phyloP scores from a whole-genome alignment of 2,113 vertebrate genomes.

The Choloepus hoffmanni region DNA sequence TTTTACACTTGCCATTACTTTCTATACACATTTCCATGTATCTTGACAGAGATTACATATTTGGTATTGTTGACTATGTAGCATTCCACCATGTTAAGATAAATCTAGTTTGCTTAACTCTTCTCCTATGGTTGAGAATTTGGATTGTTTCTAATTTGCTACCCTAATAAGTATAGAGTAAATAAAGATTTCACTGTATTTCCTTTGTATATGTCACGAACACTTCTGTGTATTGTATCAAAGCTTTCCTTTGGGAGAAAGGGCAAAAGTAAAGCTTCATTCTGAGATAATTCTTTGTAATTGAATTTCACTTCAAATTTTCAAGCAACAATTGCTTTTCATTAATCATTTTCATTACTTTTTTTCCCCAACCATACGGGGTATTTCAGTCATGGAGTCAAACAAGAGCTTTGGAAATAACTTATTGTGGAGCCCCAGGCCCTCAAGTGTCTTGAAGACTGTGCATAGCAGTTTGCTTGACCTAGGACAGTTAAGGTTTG shows the following conservation, averaged over 20 bases:
- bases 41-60: too few relatives aligned
- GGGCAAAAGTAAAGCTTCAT: slow-evolving; percentile 2
- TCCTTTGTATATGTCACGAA: not conserved
- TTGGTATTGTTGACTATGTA: not conserved
- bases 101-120: not conserved
- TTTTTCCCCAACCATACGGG: not conserved
- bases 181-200: not conserved
- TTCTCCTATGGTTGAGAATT: not conserved
- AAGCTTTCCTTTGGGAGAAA: not conserved
- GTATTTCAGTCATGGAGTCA: not conserved
- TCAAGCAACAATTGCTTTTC: not conserved
- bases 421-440: not conserved
- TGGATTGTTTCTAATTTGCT: slow-evolving; percentile 6
- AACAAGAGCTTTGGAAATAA: slow-evolving; percentile 39
- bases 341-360: not conserved
- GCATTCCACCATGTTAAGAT: not conserved
- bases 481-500: too few relatives aligned
- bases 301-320: slow-evolving; percentile 36
- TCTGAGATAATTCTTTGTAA: slow-evolving; percentile 40
- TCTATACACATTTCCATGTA: not conserved
- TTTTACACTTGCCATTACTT: not conserved
- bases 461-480: too few relatives aligned
- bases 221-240: not conserved
- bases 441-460: too few relatives aligned
- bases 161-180: not conserved